Evolutionary conservation across 2,113 vertebrate species (phyloP), one percentile per base, ranked within the genome.

Genomic region (Neolamprologus longior): DNA sequence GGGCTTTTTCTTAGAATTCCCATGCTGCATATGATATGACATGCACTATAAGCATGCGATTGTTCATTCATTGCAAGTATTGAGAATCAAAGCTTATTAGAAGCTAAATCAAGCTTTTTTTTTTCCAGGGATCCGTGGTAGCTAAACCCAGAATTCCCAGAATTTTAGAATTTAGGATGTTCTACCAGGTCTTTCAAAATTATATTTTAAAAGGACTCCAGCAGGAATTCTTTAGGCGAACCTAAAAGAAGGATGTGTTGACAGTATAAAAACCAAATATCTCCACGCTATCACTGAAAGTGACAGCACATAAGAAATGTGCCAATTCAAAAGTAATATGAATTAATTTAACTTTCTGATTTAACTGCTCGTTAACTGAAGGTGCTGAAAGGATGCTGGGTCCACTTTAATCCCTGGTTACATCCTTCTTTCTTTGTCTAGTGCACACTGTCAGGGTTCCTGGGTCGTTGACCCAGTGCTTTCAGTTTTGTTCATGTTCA

Each of bases 21-120:
- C 76, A 57, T 26, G 80, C 52, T 54, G 15, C 80, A 24, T 52
- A 40, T 86, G 83, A 94, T 63, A 35, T 92, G 89, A 87, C 90
- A 90, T 42, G 33, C 83, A 82, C 31, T 83, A 86, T 24, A 90
- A 89, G 86, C 91, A 94, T 92, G 83, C 9, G 2, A 78, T 92
- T 94, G 91, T 95, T 93, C 87, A 91, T 91, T 93, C 86, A 93
- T 87, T 68, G 45, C 10, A 31, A 86, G 63, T 33, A 28, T 47
- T 85, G 19, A 9, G 35, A 82, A 47, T 50, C 42, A 45, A 24
- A 21, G 63, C 35, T 37, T 8, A 81, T 61, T 31, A 54, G n/a
- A 35, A 54, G 50, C 73, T 7, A 81, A 63, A 80, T 55, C 3
- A 19, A 24, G 9, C 45, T 5, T 7, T 4, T 47, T 76, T 71